Conservation (phyloP, 2,797 vertebrate genomes). For the Tangara arthus region DNA sequence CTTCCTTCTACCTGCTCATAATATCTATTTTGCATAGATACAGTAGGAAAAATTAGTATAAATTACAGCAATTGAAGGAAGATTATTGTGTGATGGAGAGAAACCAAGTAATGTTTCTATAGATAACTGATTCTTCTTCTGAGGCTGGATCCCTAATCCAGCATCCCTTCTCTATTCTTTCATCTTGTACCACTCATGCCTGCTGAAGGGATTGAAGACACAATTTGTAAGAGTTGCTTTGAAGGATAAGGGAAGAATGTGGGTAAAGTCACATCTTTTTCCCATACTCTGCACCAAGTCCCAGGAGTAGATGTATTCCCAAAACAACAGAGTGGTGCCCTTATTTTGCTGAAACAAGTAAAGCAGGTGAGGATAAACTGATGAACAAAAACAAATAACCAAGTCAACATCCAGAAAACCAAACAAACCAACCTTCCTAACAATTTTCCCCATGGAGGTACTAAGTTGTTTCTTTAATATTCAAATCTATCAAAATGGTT, state of each 20-base stretch:
- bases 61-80: background rate
- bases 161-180: background rate
- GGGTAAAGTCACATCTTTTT: background rate
- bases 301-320: background rate
- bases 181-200: background rate
- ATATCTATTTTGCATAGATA: background rate
- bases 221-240: background rate
- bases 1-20: background rate
- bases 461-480: background rate
- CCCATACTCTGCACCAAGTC: background rate
- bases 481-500: background rate
- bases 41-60: background rate
- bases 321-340: background rate
- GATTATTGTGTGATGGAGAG: background rate
- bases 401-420: background rate
- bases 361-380: background rate
- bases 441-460: background rate
- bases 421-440: background rate
- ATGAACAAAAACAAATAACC: background rate
- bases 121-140: background rate
- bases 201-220: background rate
- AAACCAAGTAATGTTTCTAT: background rate
- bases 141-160: background rate
- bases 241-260: background rate
- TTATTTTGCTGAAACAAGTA: background rate